These are phyloP conservation scores for Botia almorhae DNA, from an alignment of 2,797 vertebrate species.

Conservation along the genomic window DNA sequence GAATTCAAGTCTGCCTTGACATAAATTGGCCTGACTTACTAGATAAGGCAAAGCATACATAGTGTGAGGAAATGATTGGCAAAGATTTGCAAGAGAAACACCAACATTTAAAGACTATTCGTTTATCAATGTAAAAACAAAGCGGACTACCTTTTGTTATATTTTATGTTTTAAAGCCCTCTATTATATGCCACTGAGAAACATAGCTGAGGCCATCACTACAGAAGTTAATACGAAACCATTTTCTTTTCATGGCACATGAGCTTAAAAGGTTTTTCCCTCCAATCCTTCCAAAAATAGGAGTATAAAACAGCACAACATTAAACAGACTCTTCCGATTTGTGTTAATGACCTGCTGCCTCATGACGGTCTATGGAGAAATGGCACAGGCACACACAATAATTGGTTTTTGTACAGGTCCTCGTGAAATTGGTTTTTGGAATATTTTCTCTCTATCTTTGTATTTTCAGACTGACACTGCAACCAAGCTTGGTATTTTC, in stretches of 20 bases:
- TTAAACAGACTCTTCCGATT: slow-evolving; percentile 24
- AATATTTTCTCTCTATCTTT: slow-evolving; percentile 65
- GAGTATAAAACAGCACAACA: slow-evolving; percentile 35
- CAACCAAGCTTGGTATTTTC: slow-evolving; percentile 73
- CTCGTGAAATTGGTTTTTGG: slow-evolving; percentile 77
- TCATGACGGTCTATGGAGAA: slow-evolving; percentile 46
- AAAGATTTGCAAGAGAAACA: slow-evolving; percentile 13
- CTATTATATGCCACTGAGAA: background rate
- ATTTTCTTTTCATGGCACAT: slow-evolving; percentile 23
- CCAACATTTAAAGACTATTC: slow-evolving; percentile 19
- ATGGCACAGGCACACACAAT: slow-evolving; percentile 63
- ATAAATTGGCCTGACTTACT: slow-evolving; percentile 65
- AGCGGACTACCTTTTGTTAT: background rate
- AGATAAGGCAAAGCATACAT: slow-evolving; percentile 15
- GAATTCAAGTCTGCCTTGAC: slow-evolving; percentile 66
- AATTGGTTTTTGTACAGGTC: slow-evolving; percentile 75
- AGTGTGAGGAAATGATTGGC: background rate
- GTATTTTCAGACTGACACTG: slow-evolving; percentile 67
- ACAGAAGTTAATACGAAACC: background rate
- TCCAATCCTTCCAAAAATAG: slow-evolving; percentile 14
- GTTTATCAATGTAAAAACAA: slow-evolving; percentile 20
- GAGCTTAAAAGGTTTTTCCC: slow-evolving; percentile 15
- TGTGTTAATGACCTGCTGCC: slow-evolving; percentile 36
- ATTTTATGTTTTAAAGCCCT: background rate
- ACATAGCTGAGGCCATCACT: background rate